Base-by-base conservation (phyloP, 1,140 invertebrate genomes). In the Plectrocnemia conspersa region DNA sequence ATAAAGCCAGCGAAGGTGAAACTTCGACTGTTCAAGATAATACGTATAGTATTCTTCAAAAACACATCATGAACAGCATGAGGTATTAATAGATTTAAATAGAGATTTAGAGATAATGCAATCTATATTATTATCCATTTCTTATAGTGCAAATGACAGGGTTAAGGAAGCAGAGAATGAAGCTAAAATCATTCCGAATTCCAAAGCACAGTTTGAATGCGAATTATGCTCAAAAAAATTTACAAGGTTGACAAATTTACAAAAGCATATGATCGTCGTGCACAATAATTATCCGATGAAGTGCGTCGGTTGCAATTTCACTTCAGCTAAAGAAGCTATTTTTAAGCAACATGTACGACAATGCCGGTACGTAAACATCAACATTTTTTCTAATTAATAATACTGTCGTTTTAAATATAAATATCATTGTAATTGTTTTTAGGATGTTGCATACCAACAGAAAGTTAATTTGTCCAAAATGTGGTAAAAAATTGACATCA, bases 401-500 rank as follows among this genome's bases (percentile, higher is more conserved):
- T 7, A 7, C 6, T 29, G 27, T 29, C 6, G 6, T 7, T 29
- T 38, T 38, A 5, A 38, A 7, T 5, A 38, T 9, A 38, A 38
- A 5, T 9, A 13, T 11, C 18, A 49, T 24, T 46, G 19, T 16
- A 5, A 16, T 45, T 6, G 22, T 45, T 45, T 47, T 6, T 29
- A 32, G 22, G n/a, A 33, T 50, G 32, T 16, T 35, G 32, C 15
- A 4, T 11, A 9, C n/a, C 42, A n/a, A 18, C 44, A 27, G 52
- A 22, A 52, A 54, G n/a, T 35, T 56, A 6, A 23, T 29, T 2
- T 60, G 58, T 23, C 53, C 53, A 2, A 56, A 33, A 1, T 60
- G 58, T 32, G 53, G 53, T 5, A 60, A 60, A 45, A 56, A 23
- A 21, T 29, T 60, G 11, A 56, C 53, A 3, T 56, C 58, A 5